These are phyloP conservation scores for Paramormyrops kingsleyae DNA, from an alignment of 2,113 vertebrate genomes.

Conservation along the genomic window DNA sequence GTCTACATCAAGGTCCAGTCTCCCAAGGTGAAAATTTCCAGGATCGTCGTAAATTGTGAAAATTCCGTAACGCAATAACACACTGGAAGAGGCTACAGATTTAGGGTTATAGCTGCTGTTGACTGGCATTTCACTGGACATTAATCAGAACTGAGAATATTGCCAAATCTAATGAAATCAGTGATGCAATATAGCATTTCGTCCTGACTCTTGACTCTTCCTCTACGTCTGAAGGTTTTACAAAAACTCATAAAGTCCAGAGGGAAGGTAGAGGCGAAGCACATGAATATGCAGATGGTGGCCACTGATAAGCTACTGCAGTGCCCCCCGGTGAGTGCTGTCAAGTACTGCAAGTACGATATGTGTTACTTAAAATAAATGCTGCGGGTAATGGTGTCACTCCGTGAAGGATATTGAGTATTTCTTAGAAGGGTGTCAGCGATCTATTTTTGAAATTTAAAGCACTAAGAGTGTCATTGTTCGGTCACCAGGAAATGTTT, in stretches of 20 bases:
- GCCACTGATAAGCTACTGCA: conserved; percentile 96
- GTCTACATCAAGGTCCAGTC: conserved; percentile 97
- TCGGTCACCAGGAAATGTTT: conserved; percentile 76
- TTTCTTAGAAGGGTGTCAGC: background rate
- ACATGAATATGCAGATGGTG: conserved; percentile 96
- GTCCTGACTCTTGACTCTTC: background rate
- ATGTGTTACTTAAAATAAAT: background rate
- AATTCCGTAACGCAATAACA: background rate
- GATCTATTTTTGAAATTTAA: background rate
- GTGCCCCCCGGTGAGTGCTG: conserved; percentile 79
- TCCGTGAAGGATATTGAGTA: background rate
- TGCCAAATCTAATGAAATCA: background rate
- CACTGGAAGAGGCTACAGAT: background rate
- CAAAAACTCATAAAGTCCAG: conserved; percentile 95
- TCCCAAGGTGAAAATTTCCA: conserved; percentile 69
- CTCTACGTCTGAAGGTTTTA: conserved; percentile 71
- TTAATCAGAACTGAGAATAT: background rate
- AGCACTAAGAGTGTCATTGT: background rate
- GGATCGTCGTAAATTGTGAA: background rate
- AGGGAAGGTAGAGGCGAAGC: conserved; percentile 97
- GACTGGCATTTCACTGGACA: background rate
- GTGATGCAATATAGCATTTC: background rate
- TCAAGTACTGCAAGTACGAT: background rate
- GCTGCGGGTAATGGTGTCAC: background rate
- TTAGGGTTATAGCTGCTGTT: background rate